Percentiles rank a stretch among this genome's conserved stretches.
phyloP scores from a whole-genome alignment of 1,140 invertebrate genomes.

The Aphidius ervi region DNA sequence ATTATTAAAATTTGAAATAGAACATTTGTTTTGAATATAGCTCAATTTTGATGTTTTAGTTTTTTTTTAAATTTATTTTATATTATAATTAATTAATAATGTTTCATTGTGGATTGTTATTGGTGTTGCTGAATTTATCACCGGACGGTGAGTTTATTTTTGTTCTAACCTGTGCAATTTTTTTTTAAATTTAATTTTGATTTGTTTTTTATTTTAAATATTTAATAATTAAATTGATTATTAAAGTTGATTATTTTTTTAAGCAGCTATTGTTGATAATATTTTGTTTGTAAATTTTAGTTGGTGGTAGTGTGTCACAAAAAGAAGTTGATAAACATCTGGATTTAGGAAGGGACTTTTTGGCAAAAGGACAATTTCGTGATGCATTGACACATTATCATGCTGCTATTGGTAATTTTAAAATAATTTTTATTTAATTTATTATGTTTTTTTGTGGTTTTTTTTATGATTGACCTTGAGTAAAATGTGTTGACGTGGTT shows the following conservation, averaged over 20 bases:
- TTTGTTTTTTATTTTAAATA: constrained; percentile 1
- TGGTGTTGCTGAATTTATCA: constrained; percentile 44
- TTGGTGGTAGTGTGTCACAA: constrained; percentile 61
- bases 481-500: too few species aligned
- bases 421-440: neutral
- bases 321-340: constrained; percentile 88
- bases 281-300: constrained; percentile 45
- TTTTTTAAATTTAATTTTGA: neutral
- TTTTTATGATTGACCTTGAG: too few species aligned
- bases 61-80: constrained; percentile 25
- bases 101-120: constrained; percentile 42
- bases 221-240: constrained; percentile 1
- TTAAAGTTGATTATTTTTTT: constrained; percentile 14
- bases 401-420: constrained; percentile 85
- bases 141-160: constrained; percentile 43
- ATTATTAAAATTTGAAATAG: too few species aligned
- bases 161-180: constrained; percentile 31
- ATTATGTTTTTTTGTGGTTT: neutral
- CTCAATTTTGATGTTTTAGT: constrained; percentile 14
- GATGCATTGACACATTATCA: constrained; percentile 98
- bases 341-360: constrained; percentile 85
- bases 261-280: neutral
- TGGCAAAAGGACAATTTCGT: constrained; percentile 86
- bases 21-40: too few species aligned
- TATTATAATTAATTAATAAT: constrained; percentile 29